phyloP scores from a whole-genome alignment of 1,140 invertebrate species.

The Rhopalosiphum maidis region DNA sequence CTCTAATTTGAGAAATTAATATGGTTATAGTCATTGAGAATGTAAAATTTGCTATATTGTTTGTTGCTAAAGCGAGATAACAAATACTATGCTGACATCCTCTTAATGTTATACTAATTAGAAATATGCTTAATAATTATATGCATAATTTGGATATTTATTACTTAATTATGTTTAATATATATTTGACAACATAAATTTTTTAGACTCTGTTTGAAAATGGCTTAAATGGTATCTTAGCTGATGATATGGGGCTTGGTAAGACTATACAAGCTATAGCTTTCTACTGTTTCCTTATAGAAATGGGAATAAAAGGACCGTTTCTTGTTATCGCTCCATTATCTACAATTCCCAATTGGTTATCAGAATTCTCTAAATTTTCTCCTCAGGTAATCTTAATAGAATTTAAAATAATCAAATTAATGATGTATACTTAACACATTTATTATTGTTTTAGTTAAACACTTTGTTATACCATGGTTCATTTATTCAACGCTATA shows the following conservation, averaged over 20 bases:
- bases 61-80: too few relatives aligned
- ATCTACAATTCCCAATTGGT: slow-evolving; percentile 77
- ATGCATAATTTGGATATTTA: too few relatives aligned
- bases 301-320: slow-evolving; percentile 67
- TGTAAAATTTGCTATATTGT: too few relatives aligned
- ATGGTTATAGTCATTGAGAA: too few relatives aligned
- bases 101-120: too few relatives aligned
- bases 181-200: not conserved
- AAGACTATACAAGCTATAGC: slow-evolving; percentile 78
- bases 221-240: slow-evolving; percentile 78
- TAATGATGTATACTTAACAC: not conserved
- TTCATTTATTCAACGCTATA: slow-evolving; percentile 61
- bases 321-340: slow-evolving; percentile 73
- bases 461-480: slow-evolving; percentile 71
- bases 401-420: slow-evolving; percentile 59
- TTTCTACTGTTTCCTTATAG: slow-evolving; percentile 68
- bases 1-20: too few relatives aligned
- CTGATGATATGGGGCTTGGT: slow-evolving; percentile 83
- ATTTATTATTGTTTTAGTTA: slow-evolving; percentile 62
- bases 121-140: too few relatives aligned
- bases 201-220: slow-evolving; percentile 68
- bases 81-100: too few relatives aligned
- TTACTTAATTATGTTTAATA: too few relatives aligned
- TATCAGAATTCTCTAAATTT: slow-evolving; percentile 73
- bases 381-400: slow-evolving; percentile 65